A percentile compares a stretch with the other conserved stretches of the same genome.
Evolutionary conservation across 92 coral and sea anemone species (phyloP).

Genomic region (Epizoanthus illoricatus): DNA sequence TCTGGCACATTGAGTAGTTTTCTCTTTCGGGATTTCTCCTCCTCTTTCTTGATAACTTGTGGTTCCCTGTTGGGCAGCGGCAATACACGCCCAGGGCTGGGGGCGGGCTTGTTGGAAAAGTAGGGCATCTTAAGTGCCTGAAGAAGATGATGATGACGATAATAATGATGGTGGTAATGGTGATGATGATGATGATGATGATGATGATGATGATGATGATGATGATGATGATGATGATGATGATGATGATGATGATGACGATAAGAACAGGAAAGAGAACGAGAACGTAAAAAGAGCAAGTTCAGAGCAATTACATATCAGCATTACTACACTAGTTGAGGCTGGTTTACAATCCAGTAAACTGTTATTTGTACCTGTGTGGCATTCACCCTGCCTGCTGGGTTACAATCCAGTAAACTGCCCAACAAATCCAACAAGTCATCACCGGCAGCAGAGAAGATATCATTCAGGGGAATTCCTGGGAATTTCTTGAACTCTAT

Average conservation of each 20-base stretch:
- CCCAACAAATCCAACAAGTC: slow-evolving; percentile 87
- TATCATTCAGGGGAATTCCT: slow-evolving; percentile 91
- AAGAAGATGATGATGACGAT: background rate
- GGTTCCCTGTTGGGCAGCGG: slow-evolving; percentile 77
- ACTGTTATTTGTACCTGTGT: slow-evolving; percentile 66
- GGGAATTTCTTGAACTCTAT: slow-evolving; percentile 94
- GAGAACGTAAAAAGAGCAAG: background rate
- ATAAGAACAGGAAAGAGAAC: background rate
- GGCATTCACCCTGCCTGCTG: slow-evolving; percentile 89
- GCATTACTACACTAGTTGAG: too few relatives aligned
- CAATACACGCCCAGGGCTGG: slow-evolving; percentile 80
- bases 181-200: too few relatives aligned
- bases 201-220: too few relatives aligned
- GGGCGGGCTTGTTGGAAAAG: slow-evolving; percentile 93
- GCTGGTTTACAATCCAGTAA: background rate
- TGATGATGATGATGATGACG: background rate
- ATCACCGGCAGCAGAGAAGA: slow-evolving; percentile 96
- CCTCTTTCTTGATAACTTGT: slow-evolving; percentile 53
- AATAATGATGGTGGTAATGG: background rate
- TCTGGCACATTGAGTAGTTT: slow-evolving; percentile 56
- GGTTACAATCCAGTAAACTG: slow-evolving; percentile 89
- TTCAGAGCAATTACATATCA: background rate
- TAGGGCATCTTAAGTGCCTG: slow-evolving; percentile 98
- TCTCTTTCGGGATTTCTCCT: slow-evolving; percentile 76
- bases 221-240: too few relatives aligned